phyloP scores from a whole-genome alignment of 2,113 vertebrate genomes.

The Toxotes chatareus region DNA sequence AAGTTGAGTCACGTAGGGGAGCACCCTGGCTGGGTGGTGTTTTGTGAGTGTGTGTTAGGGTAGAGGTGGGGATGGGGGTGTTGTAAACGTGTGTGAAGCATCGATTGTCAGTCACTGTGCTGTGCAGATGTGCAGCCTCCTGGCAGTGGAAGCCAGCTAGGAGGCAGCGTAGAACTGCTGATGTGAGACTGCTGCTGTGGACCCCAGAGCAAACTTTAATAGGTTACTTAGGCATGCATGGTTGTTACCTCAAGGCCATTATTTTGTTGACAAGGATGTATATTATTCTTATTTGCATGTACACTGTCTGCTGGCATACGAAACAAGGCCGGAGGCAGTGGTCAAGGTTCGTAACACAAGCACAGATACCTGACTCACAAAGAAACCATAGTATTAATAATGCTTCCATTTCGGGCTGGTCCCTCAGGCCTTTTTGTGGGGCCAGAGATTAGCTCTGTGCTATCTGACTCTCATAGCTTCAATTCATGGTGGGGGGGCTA shows the following conservation, averaged over 20 bases:
- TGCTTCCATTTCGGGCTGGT: constrained; percentile 44
- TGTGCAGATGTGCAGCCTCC: constrained; percentile 72
- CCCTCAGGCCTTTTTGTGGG: constrained; percentile 60
- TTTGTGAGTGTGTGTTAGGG: constrained; percentile 10
- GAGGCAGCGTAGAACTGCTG: constrained; percentile 53
- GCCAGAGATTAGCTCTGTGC: constrained; percentile 71
- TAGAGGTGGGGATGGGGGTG: too few relatives aligned
- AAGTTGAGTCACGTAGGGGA: constrained; percentile 68
- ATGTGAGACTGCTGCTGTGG: constrained; percentile 50
- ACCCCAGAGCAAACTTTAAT: constrained; percentile 68
- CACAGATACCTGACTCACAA: constrained; percentile 32
- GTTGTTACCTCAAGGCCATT: constrained; percentile 44
- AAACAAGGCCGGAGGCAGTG: constrained; percentile 2
- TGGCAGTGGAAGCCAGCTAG: constrained; percentile 39
- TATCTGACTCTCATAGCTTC: constrained; percentile 62
- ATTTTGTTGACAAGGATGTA: constrained; percentile 37
- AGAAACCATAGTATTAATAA: constrained; percentile 45
- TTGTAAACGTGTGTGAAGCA: constrained; percentile 28
- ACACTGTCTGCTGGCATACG: not conserved
- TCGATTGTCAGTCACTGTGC: constrained; percentile 59
- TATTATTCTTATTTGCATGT: constrained; percentile 44
- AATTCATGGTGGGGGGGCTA: constrained; percentile 44
- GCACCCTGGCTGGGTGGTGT: constrained; percentile 58
- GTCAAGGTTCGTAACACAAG: constrained; percentile 31
- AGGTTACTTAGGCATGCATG: constrained; percentile 55